Base-by-base conservation (phyloP, 2,888 invertebrate species). In the Rhagium mordax region DNA sequence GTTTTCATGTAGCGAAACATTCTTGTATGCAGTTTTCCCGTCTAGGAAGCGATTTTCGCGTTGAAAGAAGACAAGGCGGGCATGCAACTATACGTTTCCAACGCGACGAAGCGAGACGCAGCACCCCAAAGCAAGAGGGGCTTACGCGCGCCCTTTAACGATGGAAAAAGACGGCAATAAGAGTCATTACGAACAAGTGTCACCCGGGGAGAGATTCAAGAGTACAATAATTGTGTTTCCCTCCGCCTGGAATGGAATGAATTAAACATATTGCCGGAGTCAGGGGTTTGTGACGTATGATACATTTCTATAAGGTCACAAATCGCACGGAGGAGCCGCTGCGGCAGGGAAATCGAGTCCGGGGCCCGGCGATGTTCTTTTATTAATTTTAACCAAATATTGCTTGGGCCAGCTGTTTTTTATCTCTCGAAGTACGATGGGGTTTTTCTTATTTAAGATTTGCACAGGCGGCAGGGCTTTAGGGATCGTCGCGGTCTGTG, bases 141-240 rank as follows among this genome's bases (percentile, higher is more conserved):
- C 16, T 13, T 60, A 47, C 20, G 13, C 20, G 20, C 18, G 10
- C 8, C 41, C 41, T 13, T n/a, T 8, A 15, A 41, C 20, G 33
- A 47, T 5, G 55, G 57, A 76, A 67, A 69, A 75, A 66, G 78
- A 82, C 75, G 80, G 79, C 78, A 80, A 78, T 81, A 80, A 79
- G 81, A 83, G 89, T 90, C 90, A 91, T 91, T 91, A 90, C 89
- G 87, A 87, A 87, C 91, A 91, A 91, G 91, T 91, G 91, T 90
- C 91, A 91, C 91, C 87, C 82, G 79, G 87, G 88, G 87, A 87
- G 87, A 87, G 87, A 87, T 88, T 87, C 87, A 83, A 84, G 85
- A 86, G 83, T 86, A 86, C 87, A 88, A 88, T 88, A 88, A 88
- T 88, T 88, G 88, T 87, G 86, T 86, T 85, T 83, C 85, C 83